Conservation (phyloP, 2,797 vertebrate species). For the Spea hammondii region DNA sequence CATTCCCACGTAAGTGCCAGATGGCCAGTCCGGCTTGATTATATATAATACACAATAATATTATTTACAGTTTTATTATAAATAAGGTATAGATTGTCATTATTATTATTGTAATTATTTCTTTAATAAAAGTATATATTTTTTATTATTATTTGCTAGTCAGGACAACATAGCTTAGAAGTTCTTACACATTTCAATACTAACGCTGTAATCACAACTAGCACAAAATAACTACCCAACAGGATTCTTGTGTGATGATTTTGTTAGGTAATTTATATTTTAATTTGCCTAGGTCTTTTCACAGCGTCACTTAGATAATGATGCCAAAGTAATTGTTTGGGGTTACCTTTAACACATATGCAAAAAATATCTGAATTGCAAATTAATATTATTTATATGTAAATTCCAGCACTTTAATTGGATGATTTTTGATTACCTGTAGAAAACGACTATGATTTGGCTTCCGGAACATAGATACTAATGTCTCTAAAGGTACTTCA, state of each 20-base stretch:
- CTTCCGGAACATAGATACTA: conserved; percentile 6
- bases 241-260: neutral
- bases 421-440: conserved; percentile 37
- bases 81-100: too few relatives aligned
- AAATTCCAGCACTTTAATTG: conserved; percentile 33
- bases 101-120: too few relatives aligned
- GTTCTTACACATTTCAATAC: neutral
- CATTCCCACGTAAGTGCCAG: too few relatives aligned
- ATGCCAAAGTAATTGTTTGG: neutral
- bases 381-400: conserved; percentile 43
- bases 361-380: conserved; percentile 36
- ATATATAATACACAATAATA: too few relatives aligned
- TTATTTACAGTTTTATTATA: too few relatives aligned
- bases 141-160: too few relatives aligned
- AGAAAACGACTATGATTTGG: conserved; percentile 29
- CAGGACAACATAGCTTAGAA: too few relatives aligned
- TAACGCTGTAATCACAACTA: too few relatives aligned
- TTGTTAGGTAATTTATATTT: conserved; percentile 6
- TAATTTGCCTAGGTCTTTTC: neutral
- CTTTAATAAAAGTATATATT: too few relatives aligned
- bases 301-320: neutral
- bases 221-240: neutral
- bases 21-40: too few relatives aligned
- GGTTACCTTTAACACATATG: neutral
- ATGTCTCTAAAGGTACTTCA: conserved; percentile 31